A percentile compares a stretch with the other conserved stretches of the same genome.
phyloP scores from a whole-genome alignment of 2,113 vertebrate genomes.

The Emydocephalus ijimae region DNA sequence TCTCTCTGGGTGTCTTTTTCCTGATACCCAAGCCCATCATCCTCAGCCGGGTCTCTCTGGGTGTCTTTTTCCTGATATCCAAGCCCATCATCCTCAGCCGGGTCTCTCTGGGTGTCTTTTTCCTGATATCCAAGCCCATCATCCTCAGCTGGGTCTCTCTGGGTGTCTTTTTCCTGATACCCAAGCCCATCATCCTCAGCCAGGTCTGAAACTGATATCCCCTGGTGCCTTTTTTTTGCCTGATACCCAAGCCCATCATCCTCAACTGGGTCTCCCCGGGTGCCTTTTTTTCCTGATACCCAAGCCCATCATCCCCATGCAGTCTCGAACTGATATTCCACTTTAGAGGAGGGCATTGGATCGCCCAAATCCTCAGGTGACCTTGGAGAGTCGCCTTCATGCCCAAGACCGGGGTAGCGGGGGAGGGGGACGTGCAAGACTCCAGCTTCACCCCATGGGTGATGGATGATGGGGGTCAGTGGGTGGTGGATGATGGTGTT shows the following conservation, averaged over 20 bases:
- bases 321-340: too few species aligned
- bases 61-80: neutral
- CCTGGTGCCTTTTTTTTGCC: too few species aligned
- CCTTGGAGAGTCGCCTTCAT: neutral
- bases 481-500: neutral
- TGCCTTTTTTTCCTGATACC: neutral
- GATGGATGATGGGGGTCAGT: too few species aligned
- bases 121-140: neutral
- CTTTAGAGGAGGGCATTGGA: neutral
- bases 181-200: neutral
- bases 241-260: too few species aligned
- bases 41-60: too few species aligned
- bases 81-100: neutral
- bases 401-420: fast-evolving
- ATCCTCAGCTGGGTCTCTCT: too few species aligned
- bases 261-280: too few species aligned
- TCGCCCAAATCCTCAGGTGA: neutral
- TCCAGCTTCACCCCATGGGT: neutral
- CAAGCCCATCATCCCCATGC: neutral
- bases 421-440: neutral
- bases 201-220: too few species aligned
- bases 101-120: too few species aligned
- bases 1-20: neutral
- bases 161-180: neutral
- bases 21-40: neutral